A percentile compares a stretch with the other conserved stretches of the same genome.
These are phyloP conservation scores for Anastatus disparis DNA, from an alignment of 1,140 invertebrate genomes.

Conservation along the genomic window DNA sequence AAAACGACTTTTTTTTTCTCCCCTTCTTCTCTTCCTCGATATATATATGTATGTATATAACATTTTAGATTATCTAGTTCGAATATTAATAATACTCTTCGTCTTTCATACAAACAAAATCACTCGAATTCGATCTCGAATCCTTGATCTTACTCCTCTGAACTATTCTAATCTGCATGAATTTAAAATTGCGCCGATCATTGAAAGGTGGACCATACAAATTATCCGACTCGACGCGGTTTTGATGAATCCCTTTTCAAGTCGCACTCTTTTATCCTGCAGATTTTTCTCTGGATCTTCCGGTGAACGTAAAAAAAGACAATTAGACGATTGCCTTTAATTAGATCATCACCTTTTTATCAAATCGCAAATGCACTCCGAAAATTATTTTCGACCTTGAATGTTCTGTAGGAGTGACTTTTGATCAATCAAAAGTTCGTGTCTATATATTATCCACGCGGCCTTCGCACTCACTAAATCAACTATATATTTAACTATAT, in stretches of 20 bases:
- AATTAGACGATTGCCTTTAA: neutral
- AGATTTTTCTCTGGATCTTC: slow-evolving; percentile 12
- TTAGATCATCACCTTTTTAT: slow-evolving; percentile 3
- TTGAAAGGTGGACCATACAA: slow-evolving; percentile 20
- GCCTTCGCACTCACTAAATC: neutral
- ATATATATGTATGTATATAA: too few relatives aligned
- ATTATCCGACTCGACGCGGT: slow-evolving; percentile 8
- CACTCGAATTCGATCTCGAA: slow-evolving; percentile 9
- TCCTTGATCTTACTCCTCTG: slow-evolving; percentile 6
- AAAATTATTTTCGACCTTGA: slow-evolving; percentile 5
- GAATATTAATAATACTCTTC: slow-evolving; percentile 18
- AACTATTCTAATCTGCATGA: too few relatives aligned
- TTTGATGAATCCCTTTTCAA: slow-evolving; percentile 25
- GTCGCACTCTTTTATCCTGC: slow-evolving; percentile 11
- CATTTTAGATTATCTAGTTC: too few relatives aligned
- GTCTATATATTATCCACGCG: neutral
- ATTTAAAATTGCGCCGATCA: too few relatives aligned
- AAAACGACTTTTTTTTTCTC: slow-evolving; percentile 46
- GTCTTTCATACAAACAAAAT: slow-evolving; percentile 21
- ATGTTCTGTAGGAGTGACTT: slow-evolving; percentile 8
- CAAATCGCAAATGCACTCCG: neutral
- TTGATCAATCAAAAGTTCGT: neutral
- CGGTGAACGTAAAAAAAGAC: slow-evolving; percentile 7
- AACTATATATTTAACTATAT: slow-evolving; percentile 30
- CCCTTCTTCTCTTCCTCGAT: slow-evolving; percentile 24